phyloP scores from a whole-genome alignment of 1,140 invertebrate species.

The Bombus affinis region DNA sequence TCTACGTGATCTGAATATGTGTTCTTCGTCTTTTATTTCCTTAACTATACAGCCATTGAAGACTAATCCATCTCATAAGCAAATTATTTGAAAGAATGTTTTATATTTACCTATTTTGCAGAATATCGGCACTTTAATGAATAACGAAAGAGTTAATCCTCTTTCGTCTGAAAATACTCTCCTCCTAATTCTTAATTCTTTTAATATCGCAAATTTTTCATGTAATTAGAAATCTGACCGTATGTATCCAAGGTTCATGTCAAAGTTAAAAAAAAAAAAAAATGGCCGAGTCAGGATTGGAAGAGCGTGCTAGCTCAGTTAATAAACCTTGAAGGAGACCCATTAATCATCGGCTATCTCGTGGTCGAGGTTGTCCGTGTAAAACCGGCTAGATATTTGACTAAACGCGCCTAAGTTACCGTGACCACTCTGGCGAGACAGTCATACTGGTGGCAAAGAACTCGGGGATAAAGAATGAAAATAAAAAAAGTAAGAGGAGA shows the following conservation, averaged over 20 bases:
- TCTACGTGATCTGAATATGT: not conserved
- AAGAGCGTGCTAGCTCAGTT: constrained; percentile 48
- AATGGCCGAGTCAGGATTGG: constrained; percentile 39
- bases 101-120: not conserved
- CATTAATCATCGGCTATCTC: constrained; percentile 78
- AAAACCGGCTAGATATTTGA: constrained; percentile 73
- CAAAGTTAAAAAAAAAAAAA: constrained; percentile 43
- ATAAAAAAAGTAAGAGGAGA: constrained; percentile 24
- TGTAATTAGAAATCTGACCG: not conserved
- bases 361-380: constrained; percentile 61
- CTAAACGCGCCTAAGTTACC: constrained; percentile 62
- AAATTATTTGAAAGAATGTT: not conserved
- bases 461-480: constrained; percentile 43
- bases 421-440: constrained; percentile 30
- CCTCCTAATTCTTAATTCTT: not conserved
- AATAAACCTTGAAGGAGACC: constrained; percentile 75
- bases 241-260: not conserved
- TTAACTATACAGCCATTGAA: too few species aligned
- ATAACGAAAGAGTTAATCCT: not conserved
- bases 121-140: not conserved
- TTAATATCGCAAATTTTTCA: not conserved
- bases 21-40: not conserved
- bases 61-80: not conserved
- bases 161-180: not conserved
- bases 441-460: not conserved